Evolutionary conservation across 2,797 vertebrate species (phyloP), one percentile per base, ranked within the genome.

Genomic region (Hyperoplus immaculatus): DNA sequence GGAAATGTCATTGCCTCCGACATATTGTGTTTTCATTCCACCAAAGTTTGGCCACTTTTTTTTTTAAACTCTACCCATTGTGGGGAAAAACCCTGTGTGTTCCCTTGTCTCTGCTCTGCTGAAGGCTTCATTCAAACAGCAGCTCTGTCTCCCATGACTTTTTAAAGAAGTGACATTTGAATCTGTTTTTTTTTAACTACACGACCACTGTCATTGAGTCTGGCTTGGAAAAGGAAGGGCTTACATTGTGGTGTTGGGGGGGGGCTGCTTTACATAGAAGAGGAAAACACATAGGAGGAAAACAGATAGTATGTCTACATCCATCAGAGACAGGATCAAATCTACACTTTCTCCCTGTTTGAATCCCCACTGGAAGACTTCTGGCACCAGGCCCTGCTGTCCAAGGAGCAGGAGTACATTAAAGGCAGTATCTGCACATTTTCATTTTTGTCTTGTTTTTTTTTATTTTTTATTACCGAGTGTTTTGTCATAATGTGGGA

Each of bases 41-140:
- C 72, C 59, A 69, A 69, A 69, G 21, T 41, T 74, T 41, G 36
- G 60, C 47, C 38, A 47, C 10, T 7, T 21, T 8, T 1, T 1
- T 13, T 46, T 11, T 21, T 46, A 29, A 38, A 14, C 46, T 12
- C 46, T 12, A 13, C 38, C 36, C 51, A 13, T n/a, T 16, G 0
- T 8, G 8, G 42, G 36, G 41, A 46, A 54, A 5, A 29, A 1
- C 29, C 29, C 29, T 29, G 29, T 29, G 29, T 29, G 29, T 29
- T 45, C 59, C 21, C 5, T 49, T 53, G 71, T 67, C 77, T 84
- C 71, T 49, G 43, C 42, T 65, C 50, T 68, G 39, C 14, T 36
- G 15, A 46, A 21, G 42, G 72, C 80, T 82, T 18, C 21, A 39
- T n/a, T 58, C n/a, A 47, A 59, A 78, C 65, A 63, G 29, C 42